Base-by-base conservation (phyloP, 2,797 vertebrate species). In the Dromococcyx pavoninus region DNA sequence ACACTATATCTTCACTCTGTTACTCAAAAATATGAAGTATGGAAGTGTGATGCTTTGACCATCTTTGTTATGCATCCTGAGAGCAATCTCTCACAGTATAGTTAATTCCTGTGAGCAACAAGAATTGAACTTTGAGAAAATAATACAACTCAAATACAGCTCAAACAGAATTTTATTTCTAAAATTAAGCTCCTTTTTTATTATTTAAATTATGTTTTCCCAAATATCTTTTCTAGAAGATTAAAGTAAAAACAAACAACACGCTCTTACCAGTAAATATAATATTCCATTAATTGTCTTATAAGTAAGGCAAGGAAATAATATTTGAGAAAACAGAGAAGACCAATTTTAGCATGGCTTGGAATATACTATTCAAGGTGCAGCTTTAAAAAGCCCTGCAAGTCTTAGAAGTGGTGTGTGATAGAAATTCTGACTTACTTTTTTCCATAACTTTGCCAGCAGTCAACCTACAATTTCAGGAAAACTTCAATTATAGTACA, bases 401-500 rank as follows among this genome's bases (percentile, higher is more conserved):
- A 82, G 21, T 50, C 33, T 64, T 54, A n/a, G 12, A 82, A 91
- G 27, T 79, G 16, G 10, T 88, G 17, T 84, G n/a, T 62, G 56
- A 48, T 60, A 91, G 61, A 91, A 83, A 67, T 93, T 84, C 16
- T 85, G 90, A 62, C 50, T 28, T 69, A 8, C 53, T 35, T 89
- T 32, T 94, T 91, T 72, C 35, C 81, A 5, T 77, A 96, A 70
- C 21, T 25, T 86, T 91, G 32, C 32, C 74, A 87, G 48, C 72
- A 87, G 57, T 21, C 67, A 93, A 89, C n/a, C 32, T 92, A 14
- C 65, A 87, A 51, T 94, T 94, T 91, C 78, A 89, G n/a, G 41
- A 81, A 33, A 72, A 27, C 48, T 91, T 93, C 35, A 35, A 51
- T 91, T 95, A 44, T 44, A n/a, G 17, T 89, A 77, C 4, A 16